Evolutionary conservation across 2,888 invertebrate genomes (phyloP), one percentile per base, ranked within the genome.

Genomic region (Eilema caniola): DNA sequence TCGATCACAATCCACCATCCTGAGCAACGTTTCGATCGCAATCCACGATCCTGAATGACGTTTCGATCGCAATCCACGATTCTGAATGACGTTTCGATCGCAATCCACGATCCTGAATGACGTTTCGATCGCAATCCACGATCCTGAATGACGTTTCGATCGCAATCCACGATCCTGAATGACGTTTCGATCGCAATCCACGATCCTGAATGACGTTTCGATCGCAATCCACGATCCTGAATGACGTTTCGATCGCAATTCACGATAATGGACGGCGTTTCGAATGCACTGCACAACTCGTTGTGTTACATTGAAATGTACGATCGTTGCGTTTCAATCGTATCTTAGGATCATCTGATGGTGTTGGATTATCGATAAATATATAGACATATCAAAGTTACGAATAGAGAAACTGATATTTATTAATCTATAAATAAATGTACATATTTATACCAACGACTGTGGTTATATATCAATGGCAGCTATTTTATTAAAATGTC

Each of bases 401-500:
- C 7, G 8, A 53, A 53, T 53, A 20, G 20, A 20, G 53, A 53
- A n/a, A 53, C n/a, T 41, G 41, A 53, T 53, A 20, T 53, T 53
- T n/a, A 53, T 47, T 47, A 2, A 47, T 53, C 20, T 53, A 53
- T 53, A 53, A 47, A 47, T 47, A 47, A 47, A n/a, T 53, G 53
- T 53, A n/a, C 20, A 53, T 53, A 62, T 41, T 41, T 33, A 16
- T 62, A 24, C 4, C 24, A 25, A 4, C 28, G 59, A 59, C 8
- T 12, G 59, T 28, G 25, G 59, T 31, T 23, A 3, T 7, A 16
- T 31, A 65, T 63, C 14, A 65, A 31, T 56, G 31, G 53, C 64
- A 65, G 53, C 64, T 65, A 65, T 47, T 65, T 56, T 14, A 23
- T 23, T 53, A 31, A 28, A 31, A 64, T 53, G 53, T 20, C 28